These are phyloP conservation scores for Phrynosoma blainvillii DNA, from an alignment of 2,113 vertebrate species.

Conservation along the genomic window DNA sequence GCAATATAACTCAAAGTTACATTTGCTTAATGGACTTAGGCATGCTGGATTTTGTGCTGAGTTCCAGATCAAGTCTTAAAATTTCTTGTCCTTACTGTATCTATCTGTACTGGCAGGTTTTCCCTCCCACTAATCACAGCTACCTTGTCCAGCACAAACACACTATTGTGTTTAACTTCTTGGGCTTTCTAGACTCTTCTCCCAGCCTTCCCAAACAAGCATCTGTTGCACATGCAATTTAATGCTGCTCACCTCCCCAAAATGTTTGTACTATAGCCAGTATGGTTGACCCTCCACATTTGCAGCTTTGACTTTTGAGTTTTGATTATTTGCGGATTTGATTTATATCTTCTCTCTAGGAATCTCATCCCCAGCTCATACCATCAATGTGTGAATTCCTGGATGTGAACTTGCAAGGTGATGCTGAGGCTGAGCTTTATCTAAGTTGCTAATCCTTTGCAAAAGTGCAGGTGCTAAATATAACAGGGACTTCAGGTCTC, in stretches of 20 bases:
- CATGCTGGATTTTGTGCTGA: not conserved
- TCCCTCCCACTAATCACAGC: not conserved
- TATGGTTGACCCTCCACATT: too few relatives aligned
- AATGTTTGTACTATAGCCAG: not conserved
- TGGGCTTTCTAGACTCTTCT: not conserved
- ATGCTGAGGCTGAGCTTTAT: constrained; percentile 40
- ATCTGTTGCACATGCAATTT: not conserved
- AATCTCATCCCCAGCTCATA: too few relatives aligned
- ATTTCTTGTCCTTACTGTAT: not conserved
- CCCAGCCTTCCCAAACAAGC: not conserved
- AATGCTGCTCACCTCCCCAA: not conserved
- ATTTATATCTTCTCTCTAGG: too few relatives aligned
- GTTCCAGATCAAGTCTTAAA: not conserved
- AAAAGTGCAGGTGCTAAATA: constrained; percentile 60
- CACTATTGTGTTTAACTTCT: not conserved
- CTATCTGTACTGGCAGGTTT: not conserved
- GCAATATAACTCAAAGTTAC: not conserved
- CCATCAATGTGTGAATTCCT: too few relatives aligned
- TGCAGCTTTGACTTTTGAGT: too few relatives aligned
- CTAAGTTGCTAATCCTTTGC: constrained; percentile 59
- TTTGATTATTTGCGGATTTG: too few relatives aligned
- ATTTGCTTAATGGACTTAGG: not conserved
- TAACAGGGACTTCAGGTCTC: constrained; percentile 57
- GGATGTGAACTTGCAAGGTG: too few relatives aligned
- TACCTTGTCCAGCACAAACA: not conserved